Evolutionary conservation across 2,113 vertebrate genomes (phyloP).

Genomic region (Oxyruncus cristatus): DNA sequence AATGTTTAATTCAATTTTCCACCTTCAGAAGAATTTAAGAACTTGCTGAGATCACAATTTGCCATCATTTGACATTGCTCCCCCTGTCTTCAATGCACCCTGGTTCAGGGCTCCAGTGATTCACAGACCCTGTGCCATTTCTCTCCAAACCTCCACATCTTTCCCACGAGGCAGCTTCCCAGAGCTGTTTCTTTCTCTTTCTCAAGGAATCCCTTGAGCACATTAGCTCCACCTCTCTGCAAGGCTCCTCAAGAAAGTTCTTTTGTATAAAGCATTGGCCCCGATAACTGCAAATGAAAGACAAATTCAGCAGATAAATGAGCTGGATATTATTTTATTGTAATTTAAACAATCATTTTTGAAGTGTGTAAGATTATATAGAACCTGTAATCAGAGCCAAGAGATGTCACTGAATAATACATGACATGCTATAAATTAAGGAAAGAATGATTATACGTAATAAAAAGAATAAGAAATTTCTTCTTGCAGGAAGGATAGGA

Average conservation of each 20-base stretch:
- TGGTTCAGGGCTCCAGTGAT: neutral
- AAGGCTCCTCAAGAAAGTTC: slow-evolving; percentile 36
- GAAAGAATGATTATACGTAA: slow-evolving; percentile 63
- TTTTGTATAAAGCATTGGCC: slow-evolving; percentile 39
- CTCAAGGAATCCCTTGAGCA: slow-evolving; percentile 18
- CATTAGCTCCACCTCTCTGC: slow-evolving; percentile 18
- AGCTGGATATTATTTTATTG: slow-evolving; percentile 71
- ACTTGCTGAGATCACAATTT: neutral
- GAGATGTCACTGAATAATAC: slow-evolving; percentile 70
- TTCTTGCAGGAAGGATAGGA: slow-evolving; percentile 59
- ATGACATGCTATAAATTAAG: slow-evolving; percentile 69
- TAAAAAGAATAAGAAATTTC: slow-evolving; percentile 68
- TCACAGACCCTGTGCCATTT: neutral
- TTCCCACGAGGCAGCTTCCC: neutral
- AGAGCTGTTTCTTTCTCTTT: slow-evolving; percentile 1
- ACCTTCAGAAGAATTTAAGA: neutral
- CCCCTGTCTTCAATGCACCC: neutral
- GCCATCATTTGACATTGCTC: neutral
- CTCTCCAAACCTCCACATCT: neutral
- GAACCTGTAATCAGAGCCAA: slow-evolving; percentile 68
- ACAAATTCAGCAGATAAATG: slow-evolving; percentile 59
- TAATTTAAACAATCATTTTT: slow-evolving; percentile 70
- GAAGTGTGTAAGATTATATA: slow-evolving; percentile 63
- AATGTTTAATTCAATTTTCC: neutral
- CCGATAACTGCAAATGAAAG: slow-evolving; percentile 43